These are phyloP conservation scores for Selenia dentaria DNA, from an alignment of 2,888 invertebrate species.

Conservation along the genomic window DNA sequence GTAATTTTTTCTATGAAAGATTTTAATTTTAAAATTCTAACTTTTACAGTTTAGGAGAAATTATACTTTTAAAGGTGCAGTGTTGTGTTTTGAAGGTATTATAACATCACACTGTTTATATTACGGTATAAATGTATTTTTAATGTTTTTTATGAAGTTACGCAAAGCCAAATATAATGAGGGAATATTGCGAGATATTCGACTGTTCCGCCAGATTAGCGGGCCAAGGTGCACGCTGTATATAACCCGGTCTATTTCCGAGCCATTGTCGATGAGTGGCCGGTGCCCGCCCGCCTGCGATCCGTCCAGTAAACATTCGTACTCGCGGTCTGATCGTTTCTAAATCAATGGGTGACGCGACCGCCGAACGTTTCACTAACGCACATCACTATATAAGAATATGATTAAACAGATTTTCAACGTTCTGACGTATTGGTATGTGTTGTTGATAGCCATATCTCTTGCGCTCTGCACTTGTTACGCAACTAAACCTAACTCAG, in stretches of 20 bases:
- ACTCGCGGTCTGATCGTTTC: slow-evolving; percentile 4
- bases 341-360: slow-evolving; percentile 10
- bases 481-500: neutral
- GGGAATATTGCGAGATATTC: neutral
- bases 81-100: no score
- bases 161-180: no score
- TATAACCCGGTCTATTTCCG: slow-evolving; percentile 13
- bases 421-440: slow-evolving; percentile 8
- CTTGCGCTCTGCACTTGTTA: neutral
- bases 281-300: slow-evolving; percentile 5
- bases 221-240: slow-evolving; percentile 9
- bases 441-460: neutral
- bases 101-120: no score
- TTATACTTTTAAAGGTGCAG: no score
- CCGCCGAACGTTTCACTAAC: neutral
- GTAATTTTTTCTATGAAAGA: no score
- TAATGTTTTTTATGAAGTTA: no score
- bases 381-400: slow-evolving; percentile 1
- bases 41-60: no score
- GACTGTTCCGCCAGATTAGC: slow-evolving; percentile 1
- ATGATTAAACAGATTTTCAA: slow-evolving; percentile 7
- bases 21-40: no score
- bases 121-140: no score
- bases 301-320: slow-evolving; percentile 5
- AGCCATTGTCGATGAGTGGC: slow-evolving; percentile 15